A percentile compares a stretch with the other conserved stretches of the same genome.
Conservation (phyloP, 2,113 vertebrate species). For the Marmota monax region DNA sequence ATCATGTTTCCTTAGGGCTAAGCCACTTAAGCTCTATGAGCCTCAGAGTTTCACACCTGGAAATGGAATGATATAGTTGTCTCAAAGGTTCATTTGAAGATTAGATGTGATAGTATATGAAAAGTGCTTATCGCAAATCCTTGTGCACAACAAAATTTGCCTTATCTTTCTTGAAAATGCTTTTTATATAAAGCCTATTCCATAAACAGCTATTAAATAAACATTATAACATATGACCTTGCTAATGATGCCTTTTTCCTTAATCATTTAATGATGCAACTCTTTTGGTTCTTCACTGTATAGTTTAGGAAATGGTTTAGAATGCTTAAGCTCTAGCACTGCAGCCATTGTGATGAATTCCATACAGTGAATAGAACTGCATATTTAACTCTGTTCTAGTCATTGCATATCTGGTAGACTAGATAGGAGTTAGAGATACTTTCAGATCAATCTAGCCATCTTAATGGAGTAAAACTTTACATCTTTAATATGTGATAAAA, state of each 20-base stretch:
- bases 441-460: neutral
- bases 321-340: neutral
- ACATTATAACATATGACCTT: constrained; percentile 18
- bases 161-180: neutral
- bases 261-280: neutral
- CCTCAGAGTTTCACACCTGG: neutral
- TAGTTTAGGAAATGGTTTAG: neutral
- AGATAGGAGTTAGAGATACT: neutral
- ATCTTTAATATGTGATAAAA: constrained; percentile 35
- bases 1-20: neutral
- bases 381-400: neutral
- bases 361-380: neutral
- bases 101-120: neutral
- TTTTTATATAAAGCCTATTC: neutral
- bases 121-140: neutral
- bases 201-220: constrained; percentile 33
- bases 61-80: neutral
- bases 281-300: neutral
- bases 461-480: neutral
- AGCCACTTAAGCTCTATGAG: neutral
- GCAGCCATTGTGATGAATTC: neutral
- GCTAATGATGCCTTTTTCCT: neutral
- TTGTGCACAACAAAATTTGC: neutral
- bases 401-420: neutral
- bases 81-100: neutral